phyloP scores from a whole-genome alignment of 2,113 vertebrate genomes.

The Siphamia tubifer region DNA sequence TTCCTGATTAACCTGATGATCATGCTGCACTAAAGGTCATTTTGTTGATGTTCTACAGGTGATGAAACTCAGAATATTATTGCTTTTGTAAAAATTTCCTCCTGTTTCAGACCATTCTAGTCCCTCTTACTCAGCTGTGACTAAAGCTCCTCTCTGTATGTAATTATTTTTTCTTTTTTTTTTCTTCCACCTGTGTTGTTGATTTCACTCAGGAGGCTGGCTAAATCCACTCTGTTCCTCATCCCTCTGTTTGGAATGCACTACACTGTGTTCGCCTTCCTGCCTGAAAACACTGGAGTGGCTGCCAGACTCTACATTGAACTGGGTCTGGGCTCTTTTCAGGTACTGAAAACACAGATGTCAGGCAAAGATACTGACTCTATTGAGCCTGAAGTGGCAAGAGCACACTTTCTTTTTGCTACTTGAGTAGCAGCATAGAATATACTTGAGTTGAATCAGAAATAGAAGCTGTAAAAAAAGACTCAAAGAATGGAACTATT shows the following conservation, averaged over 20 bases:
- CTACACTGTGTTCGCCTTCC: slow-evolving; percentile 93
- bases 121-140: neutral
- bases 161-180: neutral
- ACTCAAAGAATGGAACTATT: too few species aligned
- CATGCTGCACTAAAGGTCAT: slow-evolving; percentile 36
- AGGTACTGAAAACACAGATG: slow-evolving; percentile 77
- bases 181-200: neutral
- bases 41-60: too few species aligned
- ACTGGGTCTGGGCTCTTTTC: slow-evolving; percentile 92
- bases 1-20: slow-evolving; percentile 26
- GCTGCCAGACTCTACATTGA: slow-evolving; percentile 92
- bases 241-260: slow-evolving; percentile 96
- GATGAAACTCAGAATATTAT: too few species aligned
- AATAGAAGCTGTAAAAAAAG: too few species aligned
- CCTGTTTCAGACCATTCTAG: too few species aligned
- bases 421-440: too few species aligned
- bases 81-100: too few species aligned
- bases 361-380: neutral
- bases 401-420: neutral
- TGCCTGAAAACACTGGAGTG: slow-evolving; percentile 86
- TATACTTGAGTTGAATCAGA: too few species aligned
- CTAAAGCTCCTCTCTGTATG: neutral
- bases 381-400: too few species aligned
- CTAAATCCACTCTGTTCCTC: slow-evolving; percentile 93
- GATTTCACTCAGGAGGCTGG: slow-evolving; percentile 84